Percentiles rank a stretch among this genome's conserved stretches.
Conservation (phyloP, 2,113 vertebrate species). For the Pseudonaja textilis region DNA sequence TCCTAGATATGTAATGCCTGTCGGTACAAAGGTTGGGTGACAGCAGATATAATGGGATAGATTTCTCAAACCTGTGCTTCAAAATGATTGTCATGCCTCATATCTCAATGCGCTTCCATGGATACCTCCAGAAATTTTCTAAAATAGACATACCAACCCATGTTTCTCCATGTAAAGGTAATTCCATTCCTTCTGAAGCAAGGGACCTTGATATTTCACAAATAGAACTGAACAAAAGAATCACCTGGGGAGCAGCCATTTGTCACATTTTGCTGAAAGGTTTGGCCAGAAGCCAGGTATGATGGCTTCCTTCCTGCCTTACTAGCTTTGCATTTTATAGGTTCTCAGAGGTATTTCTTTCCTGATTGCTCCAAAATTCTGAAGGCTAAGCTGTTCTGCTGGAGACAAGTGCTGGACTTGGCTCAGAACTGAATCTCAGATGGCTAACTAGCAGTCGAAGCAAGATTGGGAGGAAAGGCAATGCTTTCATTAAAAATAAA, state of each 20-base stretch:
- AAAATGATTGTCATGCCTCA: not conserved
- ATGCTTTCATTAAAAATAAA: not conserved
- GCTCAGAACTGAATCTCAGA: not conserved
- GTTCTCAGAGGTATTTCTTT: conserved; percentile 13
- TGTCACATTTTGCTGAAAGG: not conserved
- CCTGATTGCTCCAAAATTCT: not conserved
- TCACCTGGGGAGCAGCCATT: not conserved
- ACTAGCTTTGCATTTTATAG: not conserved
- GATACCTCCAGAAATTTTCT: not conserved
- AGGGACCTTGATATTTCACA: not conserved
- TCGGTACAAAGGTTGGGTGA: not conserved
- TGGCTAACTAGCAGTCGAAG: not conserved
- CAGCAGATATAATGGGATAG: not conserved
- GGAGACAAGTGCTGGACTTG: conserved; percentile 2
- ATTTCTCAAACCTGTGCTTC: not conserved
- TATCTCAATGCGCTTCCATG: not conserved
- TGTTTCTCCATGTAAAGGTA: not conserved
- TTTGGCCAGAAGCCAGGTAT: not conserved
- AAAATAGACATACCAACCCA: no score
- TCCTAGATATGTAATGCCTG: not conserved
- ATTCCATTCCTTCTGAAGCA: not conserved
- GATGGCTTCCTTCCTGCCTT: not conserved
- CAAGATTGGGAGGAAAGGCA: not conserved
- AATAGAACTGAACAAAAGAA: not conserved
- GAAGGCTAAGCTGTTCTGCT: not conserved